Percentiles rank a stretch among this genome's conserved stretches.
Evolutionary conservation across 2,888 invertebrate genomes (phyloP).

Genomic region (Noctuana brunneofusca): DNA sequence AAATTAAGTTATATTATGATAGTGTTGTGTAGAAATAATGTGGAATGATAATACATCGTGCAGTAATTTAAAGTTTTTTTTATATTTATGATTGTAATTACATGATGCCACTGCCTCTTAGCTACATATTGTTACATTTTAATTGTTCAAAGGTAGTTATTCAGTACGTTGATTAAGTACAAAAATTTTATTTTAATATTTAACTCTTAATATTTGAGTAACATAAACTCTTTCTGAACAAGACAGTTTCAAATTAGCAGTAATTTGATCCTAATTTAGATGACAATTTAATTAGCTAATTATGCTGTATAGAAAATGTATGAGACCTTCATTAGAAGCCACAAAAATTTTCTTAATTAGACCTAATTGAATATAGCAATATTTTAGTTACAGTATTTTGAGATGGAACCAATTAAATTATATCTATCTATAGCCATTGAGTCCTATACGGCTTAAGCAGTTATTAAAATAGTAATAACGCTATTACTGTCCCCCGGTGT

Average conservation of each 20-base stretch:
- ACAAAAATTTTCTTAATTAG: not conserved
- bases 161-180: not conserved
- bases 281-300: constrained; percentile 5
- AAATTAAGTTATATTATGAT: too few species aligned
- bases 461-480: not conserved
- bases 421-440: too few species aligned
- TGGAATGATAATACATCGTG: too few species aligned
- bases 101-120: not conserved
- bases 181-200: constrained; percentile 4
- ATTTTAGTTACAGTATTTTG: too few species aligned
- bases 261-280: constrained; percentile 8
- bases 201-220: constrained; percentile 8
- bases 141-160: not conserved
- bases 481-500: too few species aligned
- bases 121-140: not conserved
- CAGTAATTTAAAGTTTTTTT: too few species aligned
- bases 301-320: not conserved
- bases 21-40: too few species aligned
- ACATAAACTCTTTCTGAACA: not conserved
- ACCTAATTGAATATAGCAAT: too few species aligned
- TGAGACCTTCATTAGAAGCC: not conserved
- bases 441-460: not conserved
- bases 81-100: too few species aligned
- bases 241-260: constrained; percentile 2
- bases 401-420: too few species aligned